Base-by-base conservation (phyloP, 2,888 invertebrate species). In the Drosophila melanosoma region DNA sequence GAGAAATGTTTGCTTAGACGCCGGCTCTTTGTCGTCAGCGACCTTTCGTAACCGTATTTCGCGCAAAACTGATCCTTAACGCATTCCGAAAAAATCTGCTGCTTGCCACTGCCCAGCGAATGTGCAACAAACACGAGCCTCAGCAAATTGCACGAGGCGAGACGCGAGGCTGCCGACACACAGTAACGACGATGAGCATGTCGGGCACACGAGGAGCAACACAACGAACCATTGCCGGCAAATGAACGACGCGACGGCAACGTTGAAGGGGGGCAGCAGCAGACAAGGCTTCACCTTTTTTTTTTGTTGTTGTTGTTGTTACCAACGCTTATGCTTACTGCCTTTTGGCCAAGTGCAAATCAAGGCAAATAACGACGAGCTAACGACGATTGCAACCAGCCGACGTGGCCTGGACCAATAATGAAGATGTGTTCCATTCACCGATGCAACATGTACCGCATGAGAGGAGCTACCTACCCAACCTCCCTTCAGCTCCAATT, bases 1-100 rank as follows among this genome's bases (percentile, higher is more conserved):
- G 58, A 65, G 45, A 76, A 85, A 70, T 82, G 71, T 88, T 87
- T 77, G 65, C 69, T 83, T 66, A 69, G 78, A 83, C 74, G 76
- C 83, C 90, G 86, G 83, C 70, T 75, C 69, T 80, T 77, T 75
- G 80, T 84, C 89, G 82, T 79, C 81, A 81, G 89, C 91, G 81
- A 91, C 88, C 93, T 92, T 90, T 91, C 92, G 91, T 92, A 90
- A 90, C 91, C 90, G 92, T 92, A 91, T 91, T 92, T 93, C 93
- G 92, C 93, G 92, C 87, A 92, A 89, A 92, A 93, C 93, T 93
- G 93, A 91, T 91, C 91, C 91, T 91, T 90, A 91, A 90, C 90
- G 90, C 89, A 91, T 91, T 91, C 90, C 90, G 91, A 91, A 92
- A 91, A 90, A 90, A 88, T 74, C 78, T 69, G 63, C 80, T 86